phyloP scores from a whole-genome alignment of 2,797 vertebrate species.

The Liparis tanakae region DNA sequence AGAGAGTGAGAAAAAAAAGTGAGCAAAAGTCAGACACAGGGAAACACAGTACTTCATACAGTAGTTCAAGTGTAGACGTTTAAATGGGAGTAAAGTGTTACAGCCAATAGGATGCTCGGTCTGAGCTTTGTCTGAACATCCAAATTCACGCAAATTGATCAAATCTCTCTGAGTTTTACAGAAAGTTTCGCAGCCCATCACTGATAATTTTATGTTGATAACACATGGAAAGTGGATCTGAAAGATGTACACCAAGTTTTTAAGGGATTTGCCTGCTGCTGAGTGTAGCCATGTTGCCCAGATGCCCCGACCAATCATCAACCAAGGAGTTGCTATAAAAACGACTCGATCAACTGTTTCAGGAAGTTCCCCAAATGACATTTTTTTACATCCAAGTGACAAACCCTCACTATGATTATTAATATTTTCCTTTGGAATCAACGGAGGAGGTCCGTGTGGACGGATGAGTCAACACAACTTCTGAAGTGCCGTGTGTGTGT shows the following conservation, averaged over 20 bases:
- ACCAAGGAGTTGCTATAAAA: neutral
- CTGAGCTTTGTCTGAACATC: slow-evolving; percentile 24
- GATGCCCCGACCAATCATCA: neutral
- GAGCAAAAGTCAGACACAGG: slow-evolving; percentile 31
- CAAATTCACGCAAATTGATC: slow-evolving; percentile 44
- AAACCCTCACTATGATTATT: neutral
- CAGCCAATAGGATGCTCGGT: slow-evolving; percentile 32
- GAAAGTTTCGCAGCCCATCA: slow-evolving; percentile 35
- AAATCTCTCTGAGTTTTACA: slow-evolving; percentile 42
- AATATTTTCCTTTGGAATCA: neutral
- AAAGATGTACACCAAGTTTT: slow-evolving; percentile 23
- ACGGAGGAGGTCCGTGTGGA: neutral
- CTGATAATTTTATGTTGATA: slow-evolving; percentile 33
- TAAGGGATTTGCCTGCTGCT: neutral
- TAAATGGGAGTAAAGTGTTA: slow-evolving; percentile 26
- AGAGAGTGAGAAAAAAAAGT: slow-evolving; percentile 39
- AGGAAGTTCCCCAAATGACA: neutral
- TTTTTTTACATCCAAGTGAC: slow-evolving; percentile 5
- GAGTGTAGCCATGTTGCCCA: neutral
- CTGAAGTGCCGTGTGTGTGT: neutral
- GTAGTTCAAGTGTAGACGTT: slow-evolving; percentile 34
- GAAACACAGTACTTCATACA: slow-evolving; percentile 41
- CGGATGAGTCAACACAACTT: neutral
- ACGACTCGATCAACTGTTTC: neutral
- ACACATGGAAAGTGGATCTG: slow-evolving; percentile 48